Conservation (phyloP, 92 coral and sea anemone species). For the Montipora capitata region DNA sequence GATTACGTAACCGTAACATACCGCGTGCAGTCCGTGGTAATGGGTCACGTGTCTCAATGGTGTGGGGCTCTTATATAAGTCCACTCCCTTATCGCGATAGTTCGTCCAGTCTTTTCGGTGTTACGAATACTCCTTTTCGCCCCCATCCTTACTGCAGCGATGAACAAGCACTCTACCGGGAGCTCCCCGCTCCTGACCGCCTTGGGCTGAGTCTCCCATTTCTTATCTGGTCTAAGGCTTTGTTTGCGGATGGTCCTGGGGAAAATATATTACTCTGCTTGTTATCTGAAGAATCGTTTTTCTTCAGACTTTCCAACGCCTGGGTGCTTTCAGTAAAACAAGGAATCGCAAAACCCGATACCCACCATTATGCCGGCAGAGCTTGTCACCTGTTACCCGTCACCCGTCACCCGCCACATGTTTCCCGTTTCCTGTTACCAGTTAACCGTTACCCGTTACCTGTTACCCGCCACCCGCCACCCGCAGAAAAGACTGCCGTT, state of each 20-base stretch:
- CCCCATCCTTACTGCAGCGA: neutral
- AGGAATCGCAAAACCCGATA: no score
- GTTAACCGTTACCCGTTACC: no score
- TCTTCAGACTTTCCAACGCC: no score
- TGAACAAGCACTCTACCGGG: neutral
- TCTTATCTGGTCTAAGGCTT: neutral
- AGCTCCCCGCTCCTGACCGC: neutral
- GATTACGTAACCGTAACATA: constrained; percentile 4
- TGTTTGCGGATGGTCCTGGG: neutral
- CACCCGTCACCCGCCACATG: no score
- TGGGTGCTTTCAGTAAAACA: no score
- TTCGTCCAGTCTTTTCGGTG: neutral
- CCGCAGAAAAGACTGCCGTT: no score
- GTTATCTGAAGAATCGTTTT: no score
- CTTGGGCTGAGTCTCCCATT: neutral
- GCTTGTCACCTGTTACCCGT: no score
- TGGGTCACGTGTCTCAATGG: constrained; percentile 5
- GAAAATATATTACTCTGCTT: neutral
- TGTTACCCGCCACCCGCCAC: no score
- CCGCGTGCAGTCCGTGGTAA: constrained; percentile 16
- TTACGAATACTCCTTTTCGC: neutral
- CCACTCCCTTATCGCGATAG: constrained; percentile 15
- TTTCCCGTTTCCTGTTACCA: no score
- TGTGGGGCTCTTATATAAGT: constrained; percentile 6
- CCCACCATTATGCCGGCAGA: no score